phyloP scores from a whole-genome alignment of 2,888 invertebrate genomes.

The Nephrotoma flavescens region DNA sequence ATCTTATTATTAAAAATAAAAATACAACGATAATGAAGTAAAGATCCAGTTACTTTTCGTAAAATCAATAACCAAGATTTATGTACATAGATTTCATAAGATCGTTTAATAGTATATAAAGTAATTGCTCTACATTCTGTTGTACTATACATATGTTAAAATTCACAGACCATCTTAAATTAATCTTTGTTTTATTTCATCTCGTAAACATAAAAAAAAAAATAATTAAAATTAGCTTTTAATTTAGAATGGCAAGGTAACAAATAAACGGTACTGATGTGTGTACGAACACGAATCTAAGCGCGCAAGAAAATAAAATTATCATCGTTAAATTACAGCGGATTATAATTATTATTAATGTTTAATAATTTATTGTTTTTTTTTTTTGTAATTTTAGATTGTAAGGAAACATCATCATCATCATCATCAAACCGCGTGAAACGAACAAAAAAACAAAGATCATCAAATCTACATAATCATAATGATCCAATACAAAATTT shows the following conservation, averaged over 20 bases:
- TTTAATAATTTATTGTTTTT: not conserved
- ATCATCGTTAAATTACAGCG: not conserved
- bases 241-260: not conserved
- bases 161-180: not conserved
- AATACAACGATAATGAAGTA: not conserved
- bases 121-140: not conserved
- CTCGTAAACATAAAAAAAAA: not conserved
- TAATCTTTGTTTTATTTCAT: not conserved
- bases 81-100: not conserved
- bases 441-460: conserved; percentile 46
- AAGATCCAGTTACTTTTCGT: not conserved
- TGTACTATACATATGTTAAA: not conserved
- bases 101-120: not conserved
- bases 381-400: conserved; percentile 32
- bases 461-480: conserved; percentile 33
- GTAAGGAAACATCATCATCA: conserved; percentile 43
- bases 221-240: not conserved
- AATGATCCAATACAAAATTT: conserved; percentile 34
- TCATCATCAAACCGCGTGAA: conserved; percentile 38
- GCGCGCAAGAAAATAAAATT: not conserved
- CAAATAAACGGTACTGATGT: not conserved
- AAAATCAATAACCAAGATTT: not conserved
- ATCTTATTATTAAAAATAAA: not conserved
- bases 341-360: not conserved
- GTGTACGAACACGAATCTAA: not conserved